Evolutionary conservation across 1,140 invertebrate genomes (phyloP).

Genomic region (Ephestia elutella): DNA sequence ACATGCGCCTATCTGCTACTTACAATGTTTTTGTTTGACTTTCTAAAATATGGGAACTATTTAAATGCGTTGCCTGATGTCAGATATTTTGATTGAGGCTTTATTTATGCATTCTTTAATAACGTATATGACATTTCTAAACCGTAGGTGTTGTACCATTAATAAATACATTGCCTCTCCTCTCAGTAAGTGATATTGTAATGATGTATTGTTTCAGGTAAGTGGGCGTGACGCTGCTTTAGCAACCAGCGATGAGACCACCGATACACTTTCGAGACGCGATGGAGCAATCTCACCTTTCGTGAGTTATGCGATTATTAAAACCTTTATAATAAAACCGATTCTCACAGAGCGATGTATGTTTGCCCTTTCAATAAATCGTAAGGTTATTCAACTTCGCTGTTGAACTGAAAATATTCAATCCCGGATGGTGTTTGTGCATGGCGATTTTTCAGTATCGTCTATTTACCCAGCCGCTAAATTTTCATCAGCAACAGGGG

Average conservation of each 20-base stretch:
- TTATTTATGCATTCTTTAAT: background rate
- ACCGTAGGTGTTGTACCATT: conserved; percentile 20
- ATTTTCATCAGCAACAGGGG: conserved; percentile 40
- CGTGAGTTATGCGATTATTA: conserved; percentile 46
- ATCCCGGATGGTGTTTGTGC: conserved; percentile 3
- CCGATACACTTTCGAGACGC: conserved; percentile 50
- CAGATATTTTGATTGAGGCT: too few species aligned
- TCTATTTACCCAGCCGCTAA: conserved; percentile 38
- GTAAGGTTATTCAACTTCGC: conserved; percentile 36
- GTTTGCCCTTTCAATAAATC: conserved; percentile 29
- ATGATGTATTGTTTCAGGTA: conserved; percentile 73
- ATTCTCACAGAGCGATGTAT: conserved; percentile 19
- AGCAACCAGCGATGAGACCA: conserved; percentile 43
- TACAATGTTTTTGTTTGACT: too few species aligned
- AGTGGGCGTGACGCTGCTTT: conserved; percentile 50
- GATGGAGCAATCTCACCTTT: conserved; percentile 41
- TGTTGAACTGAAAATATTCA: conserved; percentile 17
- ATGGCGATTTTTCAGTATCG: conserved; percentile 25
- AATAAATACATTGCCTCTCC: conserved; percentile 33
- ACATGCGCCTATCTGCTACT: too few species aligned
- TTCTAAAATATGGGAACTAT: too few species aligned
- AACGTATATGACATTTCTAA: conserved; percentile 9
- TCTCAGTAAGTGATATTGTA: conserved; percentile 61
- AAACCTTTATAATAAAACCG: conserved; percentile 4
- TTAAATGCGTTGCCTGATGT: too few species aligned